Evolutionary conservation across 2,113 vertebrate species (phyloP).

Genomic region (Dipodomys merriami): DNA sequence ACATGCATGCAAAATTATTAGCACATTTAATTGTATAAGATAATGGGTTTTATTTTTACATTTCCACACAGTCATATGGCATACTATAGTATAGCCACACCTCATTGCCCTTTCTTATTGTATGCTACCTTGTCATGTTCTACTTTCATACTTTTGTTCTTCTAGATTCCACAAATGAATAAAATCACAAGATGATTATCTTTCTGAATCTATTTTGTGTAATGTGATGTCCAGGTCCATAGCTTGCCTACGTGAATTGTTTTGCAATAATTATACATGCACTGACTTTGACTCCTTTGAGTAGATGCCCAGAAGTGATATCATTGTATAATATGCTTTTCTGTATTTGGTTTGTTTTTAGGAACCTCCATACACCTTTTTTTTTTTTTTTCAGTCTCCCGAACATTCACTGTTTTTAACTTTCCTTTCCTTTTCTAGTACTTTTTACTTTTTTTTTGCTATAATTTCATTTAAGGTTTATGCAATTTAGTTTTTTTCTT

Average conservation of each 20-base stretch:
- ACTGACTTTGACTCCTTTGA: background rate
- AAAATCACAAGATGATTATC: background rate
- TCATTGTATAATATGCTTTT: background rate
- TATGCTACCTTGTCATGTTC: too few species aligned
- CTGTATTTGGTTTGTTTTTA: background rate
- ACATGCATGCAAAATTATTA: background rate
- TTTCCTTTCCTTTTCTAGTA: background rate
- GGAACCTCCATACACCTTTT: background rate
- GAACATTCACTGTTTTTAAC: background rate
- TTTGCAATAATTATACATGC: background rate
- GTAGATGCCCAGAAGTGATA: background rate
- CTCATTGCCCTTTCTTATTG: too few species aligned
- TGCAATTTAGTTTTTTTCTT: too few species aligned
- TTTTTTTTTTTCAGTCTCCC: background rate
- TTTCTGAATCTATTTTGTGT: background rate
- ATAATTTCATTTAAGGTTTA: too few species aligned
- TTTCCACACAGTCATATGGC: background rate
- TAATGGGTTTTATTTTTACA: background rate
- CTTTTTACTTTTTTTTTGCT: too few species aligned
- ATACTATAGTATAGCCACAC: too few species aligned
- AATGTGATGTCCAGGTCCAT: background rate
- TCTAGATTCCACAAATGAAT: background rate
- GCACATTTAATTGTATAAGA: background rate
- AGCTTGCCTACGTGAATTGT: background rate
- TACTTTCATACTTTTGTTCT: background rate